These are phyloP conservation scores for Tangara arthus DNA, from an alignment of 2,797 vertebrate species.

Conservation along the genomic window DNA sequence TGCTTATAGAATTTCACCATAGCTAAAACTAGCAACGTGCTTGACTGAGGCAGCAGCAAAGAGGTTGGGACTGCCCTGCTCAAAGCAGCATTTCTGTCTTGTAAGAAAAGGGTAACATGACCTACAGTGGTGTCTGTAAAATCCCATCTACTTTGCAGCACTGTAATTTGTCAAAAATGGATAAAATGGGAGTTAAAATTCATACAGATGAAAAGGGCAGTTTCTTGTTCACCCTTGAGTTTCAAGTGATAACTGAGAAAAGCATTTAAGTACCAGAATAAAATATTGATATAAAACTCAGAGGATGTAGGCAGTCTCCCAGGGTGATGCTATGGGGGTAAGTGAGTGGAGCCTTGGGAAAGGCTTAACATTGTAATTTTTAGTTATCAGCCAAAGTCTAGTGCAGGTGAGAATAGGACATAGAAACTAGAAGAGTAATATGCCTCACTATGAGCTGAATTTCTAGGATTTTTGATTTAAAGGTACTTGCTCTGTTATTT, in stretches of 20 bases:
- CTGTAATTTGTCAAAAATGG: background rate
- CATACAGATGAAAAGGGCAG: background rate
- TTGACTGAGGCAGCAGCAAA: background rate
- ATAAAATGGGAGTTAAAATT: background rate
- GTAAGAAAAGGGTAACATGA: background rate
- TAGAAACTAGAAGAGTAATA: background rate
- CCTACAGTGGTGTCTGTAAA: background rate
- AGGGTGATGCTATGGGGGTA: background rate
- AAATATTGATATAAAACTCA: background rate
- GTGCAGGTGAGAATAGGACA: background rate
- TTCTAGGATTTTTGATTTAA: background rate
- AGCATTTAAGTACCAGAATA: background rate
- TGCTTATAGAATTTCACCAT: constrained; percentile 30
- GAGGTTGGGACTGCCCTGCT: background rate
- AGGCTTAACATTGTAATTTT: background rate
- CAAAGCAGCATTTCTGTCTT: background rate
- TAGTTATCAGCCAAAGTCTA: background rate
- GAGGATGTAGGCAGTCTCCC: background rate
- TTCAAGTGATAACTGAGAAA: background rate
- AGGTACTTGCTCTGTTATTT: background rate
- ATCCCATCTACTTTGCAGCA: background rate
- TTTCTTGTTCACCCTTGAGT: background rate
- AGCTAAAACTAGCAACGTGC: background rate
- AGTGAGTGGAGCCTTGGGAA: rapidly evolving
- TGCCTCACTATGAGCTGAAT: background rate